A percentile compares a stretch with the other conserved stretches of the same genome.
These are phyloP conservation scores for Rhopilema esculentum DNA, from an alignment of 30 jellyfish, hydroid and myxozoan genomes.

Conservation along the genomic window DNA sequence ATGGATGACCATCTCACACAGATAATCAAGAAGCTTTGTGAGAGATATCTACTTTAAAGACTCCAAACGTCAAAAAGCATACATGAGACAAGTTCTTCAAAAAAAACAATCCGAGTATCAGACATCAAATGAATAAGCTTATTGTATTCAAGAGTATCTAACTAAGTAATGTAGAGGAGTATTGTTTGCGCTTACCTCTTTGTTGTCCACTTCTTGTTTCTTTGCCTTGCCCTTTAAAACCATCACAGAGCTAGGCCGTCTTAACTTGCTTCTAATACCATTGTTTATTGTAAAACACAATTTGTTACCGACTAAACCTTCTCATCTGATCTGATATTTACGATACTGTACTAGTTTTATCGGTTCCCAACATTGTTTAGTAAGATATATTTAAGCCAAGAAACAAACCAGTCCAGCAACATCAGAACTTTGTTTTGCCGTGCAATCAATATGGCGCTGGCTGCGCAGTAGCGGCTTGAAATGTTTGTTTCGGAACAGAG, in stretches of 20 bases:
- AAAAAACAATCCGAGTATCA: background rate
- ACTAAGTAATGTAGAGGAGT: background rate
- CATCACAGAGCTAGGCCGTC: background rate
- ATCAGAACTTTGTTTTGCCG: background rate
- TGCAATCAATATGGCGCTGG: background rate
- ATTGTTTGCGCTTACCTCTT: background rate
- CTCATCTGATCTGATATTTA: background rate
- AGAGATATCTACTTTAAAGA: background rate
- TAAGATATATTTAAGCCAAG: background rate
- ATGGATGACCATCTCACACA: constrained; percentile 10
- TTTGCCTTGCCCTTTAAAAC: background rate
- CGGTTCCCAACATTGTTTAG: background rate
- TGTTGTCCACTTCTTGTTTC: background rate
- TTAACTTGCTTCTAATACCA: background rate
- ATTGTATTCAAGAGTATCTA: background rate
- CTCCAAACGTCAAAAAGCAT: background rate
- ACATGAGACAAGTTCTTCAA: background rate
- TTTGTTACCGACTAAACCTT: background rate
- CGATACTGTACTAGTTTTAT: background rate
- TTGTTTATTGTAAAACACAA: background rate
- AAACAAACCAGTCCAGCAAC: background rate
- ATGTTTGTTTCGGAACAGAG: background rate
- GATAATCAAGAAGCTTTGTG: background rate
- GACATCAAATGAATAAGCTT: background rate
- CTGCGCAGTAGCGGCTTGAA: background rate